phyloP scores from a whole-genome alignment of 1,140 invertebrate genomes.

The Pseudomyrmex flavicornis region DNA sequence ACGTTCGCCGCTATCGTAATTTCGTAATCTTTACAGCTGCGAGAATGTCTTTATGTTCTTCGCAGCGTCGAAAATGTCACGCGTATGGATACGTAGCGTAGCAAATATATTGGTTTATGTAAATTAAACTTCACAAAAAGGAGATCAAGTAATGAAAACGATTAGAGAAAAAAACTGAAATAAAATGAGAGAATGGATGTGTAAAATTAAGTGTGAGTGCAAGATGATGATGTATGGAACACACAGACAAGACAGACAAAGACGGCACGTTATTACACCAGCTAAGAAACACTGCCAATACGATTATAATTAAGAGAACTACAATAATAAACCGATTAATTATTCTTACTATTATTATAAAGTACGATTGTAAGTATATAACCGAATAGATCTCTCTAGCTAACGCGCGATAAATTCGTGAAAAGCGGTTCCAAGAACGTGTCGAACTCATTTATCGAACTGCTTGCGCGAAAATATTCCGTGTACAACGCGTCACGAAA shows the following conservation, averaged over 20 bases:
- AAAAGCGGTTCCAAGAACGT: slow-evolving; percentile 16
- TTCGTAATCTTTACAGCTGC: slow-evolving; percentile 28
- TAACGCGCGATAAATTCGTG: slow-evolving; percentile 47
- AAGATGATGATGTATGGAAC: slow-evolving; percentile 27
- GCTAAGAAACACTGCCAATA: slow-evolving; percentile 85
- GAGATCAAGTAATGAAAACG: not conserved
- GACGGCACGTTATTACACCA: slow-evolving; percentile 62
- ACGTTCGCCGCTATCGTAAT: not conserved
- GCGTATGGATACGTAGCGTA: slow-evolving; percentile 66
- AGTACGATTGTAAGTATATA: slow-evolving; percentile 67
- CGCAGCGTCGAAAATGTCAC: slow-evolving; percentile 43
- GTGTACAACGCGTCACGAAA: not conserved
- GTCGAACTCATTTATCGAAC: not conserved
- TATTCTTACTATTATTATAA: slow-evolving; percentile 74
- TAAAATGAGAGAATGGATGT: slow-evolving; percentile 3
- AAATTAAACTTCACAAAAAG: slow-evolving; percentile 6
- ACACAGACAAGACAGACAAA: slow-evolving; percentile 40
- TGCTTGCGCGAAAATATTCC: not conserved
- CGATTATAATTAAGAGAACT: slow-evolving; percentile 81
- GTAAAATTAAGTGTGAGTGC: slow-evolving; percentile 19
- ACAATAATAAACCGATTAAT: slow-evolving; percentile 72
- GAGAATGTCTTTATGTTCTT: not conserved
- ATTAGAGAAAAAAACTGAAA: not conserved
- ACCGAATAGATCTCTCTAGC: slow-evolving; percentile 75
- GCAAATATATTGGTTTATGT: slow-evolving; percentile 53